Evolutionary conservation across 1,140 invertebrate species (phyloP), one percentile per base, ranked within the genome.

Genomic region (Zophobas morio): DNA sequence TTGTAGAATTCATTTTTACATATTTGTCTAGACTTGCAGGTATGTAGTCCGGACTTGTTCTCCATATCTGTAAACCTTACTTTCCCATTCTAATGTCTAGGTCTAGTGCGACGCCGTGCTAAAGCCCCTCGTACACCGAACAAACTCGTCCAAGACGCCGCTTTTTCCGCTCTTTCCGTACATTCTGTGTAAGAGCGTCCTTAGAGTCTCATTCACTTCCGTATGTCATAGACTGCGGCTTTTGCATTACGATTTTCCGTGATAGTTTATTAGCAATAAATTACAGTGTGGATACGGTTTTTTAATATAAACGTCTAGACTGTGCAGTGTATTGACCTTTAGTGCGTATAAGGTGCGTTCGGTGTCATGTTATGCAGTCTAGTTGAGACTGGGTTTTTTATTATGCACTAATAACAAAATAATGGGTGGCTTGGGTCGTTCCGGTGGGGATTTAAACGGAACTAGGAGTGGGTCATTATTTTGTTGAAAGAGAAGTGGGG

Each of bases 271-370:
- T 51, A 51, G 4, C n/a, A 2, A 51, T 51, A 51, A 51, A 51
- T 51, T 51, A 66, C 57, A 37, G 36, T 63, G 36, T 63, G 57
- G 35, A 37, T 63, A 63, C 20, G 36, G 39, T 66, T 66, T 66
- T 66, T 66, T 66, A 66, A 72, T 72, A 40, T 56, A 53, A 53
- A 54, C 54, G 71, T 73, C 71, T 73, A 73, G 71, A 73, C 71
- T 73, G 71, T 56, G 36, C 54, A 54, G 71, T 54, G 54, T 73
- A 73, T 73, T 73, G 71, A 73, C 71, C 71, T 73, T 72, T 73
- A 73, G 36, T 53, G 49, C 54, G 60, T 66, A 20, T 51, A 51
- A 51, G 49, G 49, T 51, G 49, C 49, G 49, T 51, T 51, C 49
- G 49, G 4, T 20, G 49, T 51, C 49, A 20, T 20, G 49, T 51